A percentile compares a stretch with the other conserved stretches of the same genome.
Conservation (phyloP, 2,888 invertebrate genomes). For the Drosophila paracracens region DNA sequence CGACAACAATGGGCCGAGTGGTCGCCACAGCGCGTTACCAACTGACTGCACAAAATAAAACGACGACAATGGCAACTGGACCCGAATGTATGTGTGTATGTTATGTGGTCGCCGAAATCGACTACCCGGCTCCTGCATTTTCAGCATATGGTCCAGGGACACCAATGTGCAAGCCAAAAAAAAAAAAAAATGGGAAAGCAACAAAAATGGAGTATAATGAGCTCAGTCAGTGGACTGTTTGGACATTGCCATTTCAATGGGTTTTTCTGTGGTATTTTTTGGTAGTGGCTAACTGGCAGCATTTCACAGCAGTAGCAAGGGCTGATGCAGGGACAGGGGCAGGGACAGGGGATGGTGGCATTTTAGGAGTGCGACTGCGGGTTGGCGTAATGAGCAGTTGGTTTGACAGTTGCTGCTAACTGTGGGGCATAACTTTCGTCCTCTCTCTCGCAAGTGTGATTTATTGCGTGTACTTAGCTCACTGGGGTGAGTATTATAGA, state of each 20-base stretch:
- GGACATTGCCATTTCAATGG: slow-evolving; percentile 46
- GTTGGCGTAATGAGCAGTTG: slow-evolving; percentile 74
- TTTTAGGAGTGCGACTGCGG: slow-evolving; percentile 17
- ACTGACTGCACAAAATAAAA: slow-evolving; percentile 48
- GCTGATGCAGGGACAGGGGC: neutral
- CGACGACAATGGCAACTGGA: slow-evolving; percentile 43
- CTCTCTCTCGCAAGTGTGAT: slow-evolving; percentile 57
- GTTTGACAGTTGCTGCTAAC: slow-evolving; percentile 73
- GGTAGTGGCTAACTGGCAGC: slow-evolving; percentile 42
- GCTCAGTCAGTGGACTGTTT: slow-evolving; percentile 51
- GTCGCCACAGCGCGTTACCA: slow-evolving; percentile 60
- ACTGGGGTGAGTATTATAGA: slow-evolving; percentile 55
- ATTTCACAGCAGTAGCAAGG: neutral
- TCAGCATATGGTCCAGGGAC: slow-evolving; percentile 53
- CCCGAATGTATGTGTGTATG: slow-evolving; percentile 28
- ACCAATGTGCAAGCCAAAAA: slow-evolving; percentile 35
- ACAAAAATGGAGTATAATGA: slow-evolving; percentile 66
- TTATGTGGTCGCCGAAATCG: slow-evolving; percentile 65
- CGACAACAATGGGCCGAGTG: slow-evolving; percentile 72
- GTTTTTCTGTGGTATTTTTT: slow-evolving; percentile 36
- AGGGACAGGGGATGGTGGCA: neutral
- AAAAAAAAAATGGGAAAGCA: slow-evolving; percentile 7
- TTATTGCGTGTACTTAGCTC: slow-evolving; percentile 54
- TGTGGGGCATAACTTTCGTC: slow-evolving; percentile 71
- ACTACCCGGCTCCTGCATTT: slow-evolving; percentile 46